These are phyloP conservation scores for Amblyjoppa proteus DNA, from an alignment of 2,888 invertebrate species.

Conservation along the genomic window DNA sequence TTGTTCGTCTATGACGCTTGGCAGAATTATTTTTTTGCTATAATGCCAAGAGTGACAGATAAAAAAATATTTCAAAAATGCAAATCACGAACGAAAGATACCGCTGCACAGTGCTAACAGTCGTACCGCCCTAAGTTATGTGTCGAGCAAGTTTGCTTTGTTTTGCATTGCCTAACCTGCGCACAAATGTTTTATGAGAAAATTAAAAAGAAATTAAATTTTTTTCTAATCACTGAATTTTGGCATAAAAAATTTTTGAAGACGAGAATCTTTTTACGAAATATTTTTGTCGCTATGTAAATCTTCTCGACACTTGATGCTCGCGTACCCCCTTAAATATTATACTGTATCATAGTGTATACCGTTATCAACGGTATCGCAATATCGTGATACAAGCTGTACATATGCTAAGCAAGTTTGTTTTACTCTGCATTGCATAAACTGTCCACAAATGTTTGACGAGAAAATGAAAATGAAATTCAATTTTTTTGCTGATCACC, in stretches of 20 bases:
- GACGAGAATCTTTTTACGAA: background rate
- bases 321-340: constrained; percentile 17
- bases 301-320: background rate
- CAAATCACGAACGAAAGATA: background rate
- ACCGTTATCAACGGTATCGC: background rate
- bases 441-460: too few species aligned
- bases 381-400: constrained; percentile 3
- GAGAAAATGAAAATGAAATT: too few species aligned
- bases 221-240: background rate
- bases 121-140: background rate
- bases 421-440: too few species aligned
- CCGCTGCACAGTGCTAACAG: background rate
- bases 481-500: background rate
- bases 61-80: too few species aligned
- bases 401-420: background rate
- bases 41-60: background rate
- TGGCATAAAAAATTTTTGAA: background rate
- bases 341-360: constrained; percentile 16
- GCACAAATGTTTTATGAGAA: background rate
- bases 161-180: background rate
- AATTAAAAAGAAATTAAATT: background rate
- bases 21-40: too few species aligned
- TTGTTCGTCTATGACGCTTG: too few species aligned
- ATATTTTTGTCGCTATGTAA: background rate
- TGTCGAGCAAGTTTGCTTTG: background rate